Conservation (phyloP, 2,113 vertebrate species). For the Eulemur rufifrons region DNA sequence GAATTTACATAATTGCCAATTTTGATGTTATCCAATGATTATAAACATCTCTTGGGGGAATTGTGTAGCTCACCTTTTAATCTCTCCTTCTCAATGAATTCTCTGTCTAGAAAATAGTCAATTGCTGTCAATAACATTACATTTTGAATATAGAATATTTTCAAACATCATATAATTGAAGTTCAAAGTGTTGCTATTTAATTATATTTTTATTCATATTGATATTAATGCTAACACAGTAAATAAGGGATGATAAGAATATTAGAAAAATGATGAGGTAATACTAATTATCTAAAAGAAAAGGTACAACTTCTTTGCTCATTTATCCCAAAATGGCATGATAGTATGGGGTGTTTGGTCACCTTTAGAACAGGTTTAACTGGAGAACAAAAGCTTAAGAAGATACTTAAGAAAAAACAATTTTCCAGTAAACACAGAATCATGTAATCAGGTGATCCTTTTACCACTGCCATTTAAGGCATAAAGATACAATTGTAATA, state of each 20-base stretch:
- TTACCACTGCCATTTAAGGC: background rate
- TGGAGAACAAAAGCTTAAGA: background rate
- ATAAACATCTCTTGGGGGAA: conserved; percentile 19
- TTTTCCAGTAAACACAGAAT: background rate
- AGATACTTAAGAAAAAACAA: background rate
- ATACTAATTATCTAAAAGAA: background rate
- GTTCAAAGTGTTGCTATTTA: background rate
- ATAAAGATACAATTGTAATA: background rate
- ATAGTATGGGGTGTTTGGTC: background rate
- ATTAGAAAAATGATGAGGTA: background rate
- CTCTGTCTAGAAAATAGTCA: background rate
- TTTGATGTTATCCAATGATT: background rate
- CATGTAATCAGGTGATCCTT: background rate
- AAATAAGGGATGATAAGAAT: background rate
- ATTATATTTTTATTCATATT: background rate
- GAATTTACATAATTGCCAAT: background rate
- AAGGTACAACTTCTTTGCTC: background rate
- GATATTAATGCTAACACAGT: background rate
- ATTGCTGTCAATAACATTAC: background rate
- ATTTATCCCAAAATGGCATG: background rate
- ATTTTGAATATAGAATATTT: conserved; percentile 44
- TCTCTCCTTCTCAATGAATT: background rate
- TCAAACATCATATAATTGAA: background rate
- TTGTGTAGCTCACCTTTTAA: background rate
- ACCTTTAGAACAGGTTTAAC: background rate